Conservation (phyloP, 2,888 invertebrate genomes). For the Calameuta pallipes region DNA sequence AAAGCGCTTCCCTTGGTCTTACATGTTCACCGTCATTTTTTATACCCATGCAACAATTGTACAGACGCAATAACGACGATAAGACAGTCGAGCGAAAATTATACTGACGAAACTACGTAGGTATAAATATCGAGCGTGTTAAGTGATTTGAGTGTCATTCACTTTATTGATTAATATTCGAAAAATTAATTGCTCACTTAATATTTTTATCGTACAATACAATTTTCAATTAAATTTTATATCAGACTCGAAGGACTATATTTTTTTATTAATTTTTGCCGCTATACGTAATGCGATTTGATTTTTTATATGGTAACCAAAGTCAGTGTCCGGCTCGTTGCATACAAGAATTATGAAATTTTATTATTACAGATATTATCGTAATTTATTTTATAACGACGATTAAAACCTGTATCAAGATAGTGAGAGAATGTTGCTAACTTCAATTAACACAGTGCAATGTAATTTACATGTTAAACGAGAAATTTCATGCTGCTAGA, state of each 20-base stretch:
- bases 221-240: not conserved
- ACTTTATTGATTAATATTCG: not conserved
- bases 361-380: not conserved
- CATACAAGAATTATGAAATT: not conserved
- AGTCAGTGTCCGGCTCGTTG: not conserved
- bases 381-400: not conserved
- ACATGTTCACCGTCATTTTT: not conserved
- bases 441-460: not conserved
- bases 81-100: not conserved
- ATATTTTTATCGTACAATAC: not conserved
- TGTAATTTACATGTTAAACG: not conserved
- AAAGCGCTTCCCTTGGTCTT: not conserved
- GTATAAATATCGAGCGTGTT: not conserved
- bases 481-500: not conserved
- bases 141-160: not conserved
- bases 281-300: not conserved
- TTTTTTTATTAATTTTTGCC: not conserved
- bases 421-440: not conserved
- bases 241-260: not conserved
- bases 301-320: not conserved
- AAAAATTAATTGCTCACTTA: not conserved
- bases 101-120: not conserved
- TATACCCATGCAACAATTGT: not conserved
- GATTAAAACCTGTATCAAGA: not conserved
- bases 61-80: not conserved